A percentile compares a stretch with the other conserved stretches of the same genome.
These are phyloP conservation scores for Labeo catla DNA, from an alignment of 2,113 vertebrate species.

Conservation along the genomic window DNA sequence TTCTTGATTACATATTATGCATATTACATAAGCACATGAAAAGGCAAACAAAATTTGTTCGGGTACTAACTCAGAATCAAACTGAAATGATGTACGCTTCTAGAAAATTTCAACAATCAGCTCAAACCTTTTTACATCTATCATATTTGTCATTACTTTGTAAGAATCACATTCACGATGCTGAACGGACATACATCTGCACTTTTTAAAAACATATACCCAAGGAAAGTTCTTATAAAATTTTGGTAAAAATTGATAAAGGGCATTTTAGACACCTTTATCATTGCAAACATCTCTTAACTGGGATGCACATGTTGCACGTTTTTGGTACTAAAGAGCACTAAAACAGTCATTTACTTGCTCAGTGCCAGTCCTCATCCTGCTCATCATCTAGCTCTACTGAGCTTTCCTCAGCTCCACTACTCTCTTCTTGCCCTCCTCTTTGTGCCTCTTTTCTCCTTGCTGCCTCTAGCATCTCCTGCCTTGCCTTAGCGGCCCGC, in stretches of 20 bases:
- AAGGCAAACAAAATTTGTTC: not conserved
- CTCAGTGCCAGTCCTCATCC: slow-evolving; percentile 78
- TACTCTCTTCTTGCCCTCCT: slow-evolving; percentile 55
- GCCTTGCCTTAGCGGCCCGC: slow-evolving; percentile 60
- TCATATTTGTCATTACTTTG: not conserved
- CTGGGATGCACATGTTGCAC: not conserved
- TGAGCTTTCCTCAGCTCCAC: slow-evolving; percentile 64
- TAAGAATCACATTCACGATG: not conserved
- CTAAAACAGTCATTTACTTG: not conserved
- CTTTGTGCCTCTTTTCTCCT: not conserved
- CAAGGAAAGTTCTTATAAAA: not conserved
- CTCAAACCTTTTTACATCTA: not conserved
- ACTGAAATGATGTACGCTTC: not conserved
- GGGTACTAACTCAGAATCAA: not conserved
- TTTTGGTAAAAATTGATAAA: not conserved
- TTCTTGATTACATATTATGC: slow-evolving; percentile 34
- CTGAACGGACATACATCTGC: not conserved
- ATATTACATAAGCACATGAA: not conserved
- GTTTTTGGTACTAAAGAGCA: not conserved
- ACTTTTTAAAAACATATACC: not conserved
- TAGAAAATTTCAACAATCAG: not conserved
- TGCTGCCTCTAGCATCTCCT: slow-evolving; percentile 24
- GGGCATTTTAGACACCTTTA: not conserved
- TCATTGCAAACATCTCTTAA: not conserved
- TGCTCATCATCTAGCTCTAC: slow-evolving; percentile 73